These are phyloP conservation scores for Charaxes varanes DNA, from an alignment of 1,140 invertebrate species.

Conservation along the genomic window DNA sequence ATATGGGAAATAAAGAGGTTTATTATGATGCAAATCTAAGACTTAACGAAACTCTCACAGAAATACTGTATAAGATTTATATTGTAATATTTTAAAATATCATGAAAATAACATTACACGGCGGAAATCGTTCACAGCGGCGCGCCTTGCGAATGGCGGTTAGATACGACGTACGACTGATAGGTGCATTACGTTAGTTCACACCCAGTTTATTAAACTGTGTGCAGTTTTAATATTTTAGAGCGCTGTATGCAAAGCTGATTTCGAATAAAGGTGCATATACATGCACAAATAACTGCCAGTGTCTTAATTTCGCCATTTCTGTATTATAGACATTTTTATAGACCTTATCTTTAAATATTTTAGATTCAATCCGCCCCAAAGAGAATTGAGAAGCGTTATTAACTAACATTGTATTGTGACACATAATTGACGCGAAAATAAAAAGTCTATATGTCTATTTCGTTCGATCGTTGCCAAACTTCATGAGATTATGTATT, in stretches of 20 bases:
- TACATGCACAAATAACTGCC: background rate
- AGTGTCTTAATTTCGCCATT: too few species aligned
- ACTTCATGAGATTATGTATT: too few species aligned
- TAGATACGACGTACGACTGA: constrained; percentile 26
- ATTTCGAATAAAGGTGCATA: background rate
- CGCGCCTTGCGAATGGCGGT: constrained; percentile 16
- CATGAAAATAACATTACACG: constrained; percentile 1
- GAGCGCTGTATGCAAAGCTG: constrained; percentile 8
- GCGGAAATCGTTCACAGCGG: constrained; percentile 5
- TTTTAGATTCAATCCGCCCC: too few species aligned
- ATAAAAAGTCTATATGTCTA: background rate
- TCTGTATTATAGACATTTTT: too few species aligned
- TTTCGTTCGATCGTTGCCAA: too few species aligned
- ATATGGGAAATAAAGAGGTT: too few species aligned
- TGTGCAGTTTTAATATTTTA: constrained; percentile 22
- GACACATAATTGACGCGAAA: background rate
- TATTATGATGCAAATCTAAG: too few species aligned
- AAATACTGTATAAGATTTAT: too few species aligned
- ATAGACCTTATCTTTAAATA: too few species aligned
- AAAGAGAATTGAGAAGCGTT: too few species aligned
- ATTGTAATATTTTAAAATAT: background rate
- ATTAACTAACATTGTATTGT: background rate
- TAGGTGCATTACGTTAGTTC: constrained; percentile 34
- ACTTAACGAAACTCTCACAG: too few species aligned
- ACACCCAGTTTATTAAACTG: constrained; percentile 29